Evolutionary conservation across 1,140 invertebrate species (phyloP).

Genomic region (Cryptotermes secundus): DNA sequence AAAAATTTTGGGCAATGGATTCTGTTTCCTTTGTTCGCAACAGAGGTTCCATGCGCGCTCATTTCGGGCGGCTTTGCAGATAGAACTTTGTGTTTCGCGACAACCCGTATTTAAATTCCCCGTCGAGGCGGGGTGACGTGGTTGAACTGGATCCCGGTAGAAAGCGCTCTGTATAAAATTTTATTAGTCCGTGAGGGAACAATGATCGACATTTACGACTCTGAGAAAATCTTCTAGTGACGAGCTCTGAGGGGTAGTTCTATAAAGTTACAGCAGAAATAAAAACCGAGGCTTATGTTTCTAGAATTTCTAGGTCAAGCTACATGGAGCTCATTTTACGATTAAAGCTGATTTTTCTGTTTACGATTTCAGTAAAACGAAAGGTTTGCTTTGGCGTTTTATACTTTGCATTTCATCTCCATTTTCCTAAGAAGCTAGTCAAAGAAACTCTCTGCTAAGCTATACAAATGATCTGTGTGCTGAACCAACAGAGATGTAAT

Average conservation of each 20-base stretch:
- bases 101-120: neutral
- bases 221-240: neutral
- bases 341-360: neutral
- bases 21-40: too few relatives aligned
- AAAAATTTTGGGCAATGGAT: too few relatives aligned
- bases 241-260: neutral
- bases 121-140: neutral
- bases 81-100: too few relatives aligned
- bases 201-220: slow-evolving; percentile 12
- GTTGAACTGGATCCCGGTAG: neutral
- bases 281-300: neutral
- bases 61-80: too few relatives aligned
- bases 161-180: neutral
- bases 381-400: neutral
- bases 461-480: too few relatives aligned
- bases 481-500: too few relatives aligned
- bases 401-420: neutral
- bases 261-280: neutral
- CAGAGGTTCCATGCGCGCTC: too few relatives aligned
- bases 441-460: neutral
- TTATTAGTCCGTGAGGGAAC: neutral
- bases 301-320: neutral
- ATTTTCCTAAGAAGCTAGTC: neutral
- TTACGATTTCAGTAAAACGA: neutral
- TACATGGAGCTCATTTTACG: neutral